Evolutionary conservation across 2,797 vertebrate genomes (phyloP), one percentile per base, ranked within the genome.

Genomic region (Platyrinchus mystaceus): DNA sequence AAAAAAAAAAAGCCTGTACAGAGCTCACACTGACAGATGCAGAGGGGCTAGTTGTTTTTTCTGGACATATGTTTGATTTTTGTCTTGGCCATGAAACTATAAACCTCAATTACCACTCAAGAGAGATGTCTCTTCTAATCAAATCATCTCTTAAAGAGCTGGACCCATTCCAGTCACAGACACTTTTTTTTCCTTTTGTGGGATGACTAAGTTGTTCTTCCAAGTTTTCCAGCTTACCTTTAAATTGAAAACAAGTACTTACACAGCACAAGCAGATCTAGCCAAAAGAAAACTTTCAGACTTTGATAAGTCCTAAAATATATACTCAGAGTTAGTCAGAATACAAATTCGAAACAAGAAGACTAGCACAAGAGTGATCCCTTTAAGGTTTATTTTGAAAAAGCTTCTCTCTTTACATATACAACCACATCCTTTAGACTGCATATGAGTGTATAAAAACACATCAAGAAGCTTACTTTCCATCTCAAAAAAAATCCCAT

Each of bases 41-140:
- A 83, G 34, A 89, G 64, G 34, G 52, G 53, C 6, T 49, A 64
- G 41, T 47, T 87, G 46, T 63, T 87, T n/a, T 89, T 93, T 83
- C 75, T 89, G 64, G 79, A 68, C 87, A 87, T 90, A 82, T 94
- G 78, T 71, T 83, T 92, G 81, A 83, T 83, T 87, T 91, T 73
- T 90, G 12, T 37, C 88, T 87, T 91, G 62, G 53, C 46, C 3
- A 0, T 27, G 16, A 92, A 89, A 76, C 27, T 77, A 74, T 18
- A 87, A 93, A 64, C 13, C 21, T 77, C 73, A 85, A 43, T 77
- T 85, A 82, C 49, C 20, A 43, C 68, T 67, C 47, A 39, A 62
- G 66, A 90, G 66, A 90, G 58, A 41, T 37, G 66, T 75, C 75
- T 93, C 49, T 85, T 87, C 36, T 80, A 82, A 90, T 95, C 39